Conservation (phyloP, 2,888 invertebrate genomes). For the Drosophila longiperda region DNA sequence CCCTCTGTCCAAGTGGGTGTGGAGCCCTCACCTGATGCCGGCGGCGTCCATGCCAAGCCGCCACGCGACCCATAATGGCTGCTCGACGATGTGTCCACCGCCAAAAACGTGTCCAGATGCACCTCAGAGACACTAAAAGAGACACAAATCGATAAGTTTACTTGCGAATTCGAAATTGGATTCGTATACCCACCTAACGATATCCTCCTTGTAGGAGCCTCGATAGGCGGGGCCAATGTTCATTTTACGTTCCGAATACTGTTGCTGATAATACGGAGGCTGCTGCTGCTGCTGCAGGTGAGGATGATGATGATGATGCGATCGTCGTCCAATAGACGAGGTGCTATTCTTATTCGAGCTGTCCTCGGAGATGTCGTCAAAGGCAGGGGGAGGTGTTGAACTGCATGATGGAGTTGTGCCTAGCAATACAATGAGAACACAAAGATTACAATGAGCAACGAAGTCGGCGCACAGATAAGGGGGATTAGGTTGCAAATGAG, state of each 20-base stretch:
- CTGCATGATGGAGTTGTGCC: conserved; percentile 90
- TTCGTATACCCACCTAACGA: conserved; percentile 76
- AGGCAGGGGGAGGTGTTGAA: conserved; percentile 96
- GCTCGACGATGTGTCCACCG: conserved; percentile 85
- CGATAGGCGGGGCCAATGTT: conserved; percentile 83
- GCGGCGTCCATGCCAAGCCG: conserved; percentile 90
- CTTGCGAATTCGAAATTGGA: neutral
- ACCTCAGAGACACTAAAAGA: conserved; percentile 89
- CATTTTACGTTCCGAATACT: conserved; percentile 82
- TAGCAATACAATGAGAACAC: conserved; percentile 84
- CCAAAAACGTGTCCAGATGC: conserved; percentile 88
- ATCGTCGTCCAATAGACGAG: conserved; percentile 80
- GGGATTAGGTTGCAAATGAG: conserved; percentile 10
- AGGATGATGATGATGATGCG: conserved; percentile 69
- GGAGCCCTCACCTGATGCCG: conserved; percentile 93
- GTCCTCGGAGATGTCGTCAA: conserved; percentile 90
- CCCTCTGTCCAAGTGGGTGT: conserved; percentile 99
- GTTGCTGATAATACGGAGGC: conserved; percentile 59
- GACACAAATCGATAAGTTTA: neutral
- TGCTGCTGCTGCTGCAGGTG: conserved; percentile 48
- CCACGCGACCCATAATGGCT: conserved; percentile 86
- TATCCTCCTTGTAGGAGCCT: conserved; percentile 83
- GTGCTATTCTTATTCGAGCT: conserved; percentile 84
- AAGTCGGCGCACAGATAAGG: conserved; percentile 3
- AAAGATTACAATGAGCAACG: conserved; percentile 51